phyloP scores from a whole-genome alignment of 2,888 invertebrate species.

The Meghimatium bilineatum region DNA sequence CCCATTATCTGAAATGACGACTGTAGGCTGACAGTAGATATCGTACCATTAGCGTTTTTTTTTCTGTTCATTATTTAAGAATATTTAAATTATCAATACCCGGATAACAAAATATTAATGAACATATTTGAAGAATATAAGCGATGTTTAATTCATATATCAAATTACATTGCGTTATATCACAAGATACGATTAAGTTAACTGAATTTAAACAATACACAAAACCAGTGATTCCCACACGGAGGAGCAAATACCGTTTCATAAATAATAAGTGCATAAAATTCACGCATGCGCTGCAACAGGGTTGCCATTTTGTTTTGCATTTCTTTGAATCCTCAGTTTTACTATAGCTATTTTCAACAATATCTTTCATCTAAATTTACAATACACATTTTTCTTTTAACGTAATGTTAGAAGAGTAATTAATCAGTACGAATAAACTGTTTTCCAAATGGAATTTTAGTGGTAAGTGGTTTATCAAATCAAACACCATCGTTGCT shows the following conservation, averaged over 20 bases:
- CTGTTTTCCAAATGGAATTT: slow-evolving; percentile 13
- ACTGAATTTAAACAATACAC: too few species aligned
- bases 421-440: not conserved
- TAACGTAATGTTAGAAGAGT: slow-evolving; percentile 14
- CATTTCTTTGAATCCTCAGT: slow-evolving; percentile 27
- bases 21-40: too few species aligned
- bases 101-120: too few species aligned
- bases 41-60: too few species aligned
- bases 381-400: slow-evolving; percentile 49
- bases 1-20: too few species aligned
- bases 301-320: slow-evolving; percentile 58
- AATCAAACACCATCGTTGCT: slow-evolving; percentile 9
- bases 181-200: too few species aligned
- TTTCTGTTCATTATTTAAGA: too few species aligned
- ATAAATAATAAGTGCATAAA: slow-evolving; percentile 19
- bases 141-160: too few species aligned
- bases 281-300: slow-evolving; percentile 55
- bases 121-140: too few species aligned
- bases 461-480: slow-evolving; percentile 24
- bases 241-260: not conserved
- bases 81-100: too few species aligned
- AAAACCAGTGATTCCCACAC: too few species aligned
- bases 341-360: slow-evolving; percentile 14
- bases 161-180: too few species aligned
- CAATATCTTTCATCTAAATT: slow-evolving; percentile 11